phyloP scores from a whole-genome alignment of 2,113 vertebrate species.

The Alligator sinensis region DNA sequence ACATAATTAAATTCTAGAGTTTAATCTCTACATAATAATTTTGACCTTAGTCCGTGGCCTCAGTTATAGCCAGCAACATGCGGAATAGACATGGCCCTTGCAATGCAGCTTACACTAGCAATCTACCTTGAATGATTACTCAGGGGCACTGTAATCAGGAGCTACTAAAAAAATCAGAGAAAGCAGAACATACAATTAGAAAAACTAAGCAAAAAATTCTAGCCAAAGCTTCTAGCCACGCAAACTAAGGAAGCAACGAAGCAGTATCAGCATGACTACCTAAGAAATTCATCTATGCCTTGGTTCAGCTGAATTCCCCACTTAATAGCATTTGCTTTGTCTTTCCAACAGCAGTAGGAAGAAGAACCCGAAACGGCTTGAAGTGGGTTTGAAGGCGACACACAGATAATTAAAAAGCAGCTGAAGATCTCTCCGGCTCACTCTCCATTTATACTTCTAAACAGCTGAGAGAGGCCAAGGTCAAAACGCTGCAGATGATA shows the following conservation, averaged over 20 bases:
- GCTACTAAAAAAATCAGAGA: conserved; percentile 42
- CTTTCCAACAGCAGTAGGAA: not conserved
- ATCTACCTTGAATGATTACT: conserved; percentile 58
- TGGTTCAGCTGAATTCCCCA: not conserved
- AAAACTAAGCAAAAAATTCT: conserved; percentile 13
- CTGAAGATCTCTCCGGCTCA: not conserved
- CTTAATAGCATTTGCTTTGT: not conserved
- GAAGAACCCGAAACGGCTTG: not conserved
- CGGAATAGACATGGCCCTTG: conserved; percentile 57
- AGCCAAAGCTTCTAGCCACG: not conserved
- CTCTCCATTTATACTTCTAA: not conserved
- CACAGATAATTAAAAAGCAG: not conserved
- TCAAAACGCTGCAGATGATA: accelerated
- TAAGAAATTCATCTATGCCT: not conserved
- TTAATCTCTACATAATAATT: conserved; percentile 92
- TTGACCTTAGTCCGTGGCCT: conserved; percentile 82
- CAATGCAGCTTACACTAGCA: conserved; percentile 42
- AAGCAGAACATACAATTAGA: conserved; percentile 35
- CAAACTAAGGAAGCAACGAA: not conserved
- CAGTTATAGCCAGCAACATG: conserved; percentile 67
- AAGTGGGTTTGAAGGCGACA: not conserved
- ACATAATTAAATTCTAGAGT: conserved; percentile 96
- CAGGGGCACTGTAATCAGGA: conserved; percentile 20
- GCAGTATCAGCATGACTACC: not conserved
- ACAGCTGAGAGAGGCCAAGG: not conserved